phyloP scores from a whole-genome alignment of 2,888 invertebrate species.

The Spialia ferax region DNA sequence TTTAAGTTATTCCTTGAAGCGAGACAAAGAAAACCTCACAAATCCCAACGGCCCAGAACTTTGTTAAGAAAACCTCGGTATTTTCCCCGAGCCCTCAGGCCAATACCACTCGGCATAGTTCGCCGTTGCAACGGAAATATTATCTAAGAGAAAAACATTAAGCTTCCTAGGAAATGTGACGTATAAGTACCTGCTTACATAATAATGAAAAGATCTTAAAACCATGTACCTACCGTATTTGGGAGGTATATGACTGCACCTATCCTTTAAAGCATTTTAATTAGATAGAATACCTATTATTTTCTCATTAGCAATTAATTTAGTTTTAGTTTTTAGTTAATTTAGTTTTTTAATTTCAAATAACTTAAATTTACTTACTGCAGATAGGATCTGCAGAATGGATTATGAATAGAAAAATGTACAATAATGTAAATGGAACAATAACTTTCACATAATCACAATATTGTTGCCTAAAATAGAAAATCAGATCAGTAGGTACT shows the following conservation, averaged over 20 bases:
- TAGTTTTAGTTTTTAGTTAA: no score
- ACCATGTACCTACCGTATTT: no score
- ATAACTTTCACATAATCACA: background rate
- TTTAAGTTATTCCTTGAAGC: conserved; percentile 60
- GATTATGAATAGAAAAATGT: no score
- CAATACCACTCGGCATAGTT: background rate
- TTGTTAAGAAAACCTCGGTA: background rate
- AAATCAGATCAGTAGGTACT: background rate
- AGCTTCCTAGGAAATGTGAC: no score
- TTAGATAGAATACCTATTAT: no score
- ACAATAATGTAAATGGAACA: no score
- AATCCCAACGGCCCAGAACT: conserved; percentile 7
- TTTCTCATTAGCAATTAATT: no score
- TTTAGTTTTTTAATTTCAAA: no score
- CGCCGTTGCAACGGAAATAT: background rate
- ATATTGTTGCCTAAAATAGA: background rate
- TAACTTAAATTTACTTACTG: no score
- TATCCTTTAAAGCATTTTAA: no score
- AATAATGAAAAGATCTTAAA: background rate
- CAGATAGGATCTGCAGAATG: no score
- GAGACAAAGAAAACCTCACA: conserved; percentile 43
- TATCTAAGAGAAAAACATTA: background rate
- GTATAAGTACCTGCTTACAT: background rate
- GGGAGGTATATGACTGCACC: no score
- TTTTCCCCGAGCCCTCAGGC: background rate